Conservation (phyloP, 1,140 invertebrate genomes). For the Metaphire vulgaris region DNA sequence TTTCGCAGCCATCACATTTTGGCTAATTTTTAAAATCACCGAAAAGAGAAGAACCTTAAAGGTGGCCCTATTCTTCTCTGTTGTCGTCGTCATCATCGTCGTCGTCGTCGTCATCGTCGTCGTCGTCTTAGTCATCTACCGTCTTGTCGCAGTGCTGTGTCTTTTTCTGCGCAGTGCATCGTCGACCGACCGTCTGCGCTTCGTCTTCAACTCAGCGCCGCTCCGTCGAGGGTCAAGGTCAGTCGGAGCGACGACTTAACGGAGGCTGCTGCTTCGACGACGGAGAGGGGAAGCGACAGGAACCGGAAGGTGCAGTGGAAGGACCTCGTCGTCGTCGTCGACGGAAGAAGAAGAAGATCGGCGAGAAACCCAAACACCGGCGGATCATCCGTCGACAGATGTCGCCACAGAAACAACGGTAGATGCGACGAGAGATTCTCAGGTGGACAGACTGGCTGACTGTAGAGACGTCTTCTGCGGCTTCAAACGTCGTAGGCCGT, state of each 20-base stretch:
- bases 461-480: no score
- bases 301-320: not conserved
- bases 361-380: not conserved
- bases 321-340: not conserved
- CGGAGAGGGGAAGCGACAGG: not conserved
- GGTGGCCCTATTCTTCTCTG: conserved; percentile 6
- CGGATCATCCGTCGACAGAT: no score
- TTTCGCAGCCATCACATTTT: not conserved
- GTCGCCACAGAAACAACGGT: no score
- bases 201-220: no score
- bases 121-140: conserved; percentile 18
- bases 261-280: not conserved
- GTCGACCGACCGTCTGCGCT: no score
- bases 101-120: conserved; percentile 21
- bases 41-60: not conserved
- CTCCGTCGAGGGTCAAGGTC: no score
- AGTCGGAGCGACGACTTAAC: no score
- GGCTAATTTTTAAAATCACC: not conserved
- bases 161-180: conserved; percentile 11
- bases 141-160: conserved; percentile 17
- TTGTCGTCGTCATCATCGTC: conserved; percentile 30
- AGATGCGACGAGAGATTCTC: no score
- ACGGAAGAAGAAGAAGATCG: not conserved
- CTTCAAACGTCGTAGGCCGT: no score
- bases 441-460: no score